Base-by-base conservation (phyloP, 2,888 invertebrate genomes). In the Odontocerum albicorne region DNA sequence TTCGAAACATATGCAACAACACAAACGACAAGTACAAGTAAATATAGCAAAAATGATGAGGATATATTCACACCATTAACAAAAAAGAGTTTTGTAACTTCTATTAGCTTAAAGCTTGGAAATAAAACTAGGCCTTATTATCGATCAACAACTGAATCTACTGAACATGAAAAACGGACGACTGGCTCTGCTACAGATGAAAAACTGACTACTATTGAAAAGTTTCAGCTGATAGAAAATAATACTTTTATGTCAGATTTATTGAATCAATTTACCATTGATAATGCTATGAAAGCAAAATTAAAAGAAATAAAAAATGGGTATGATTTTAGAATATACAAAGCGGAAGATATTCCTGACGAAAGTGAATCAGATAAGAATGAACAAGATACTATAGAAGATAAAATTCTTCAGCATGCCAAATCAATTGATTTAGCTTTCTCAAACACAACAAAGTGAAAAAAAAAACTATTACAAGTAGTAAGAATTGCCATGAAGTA, bases 41-140 rank as follows among this genome's bases (percentile, higher is more conserved):
- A 35, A 44, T 55, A 36, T 45, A 35, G 35, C 10, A 20, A 44
- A 27, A 15, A 49, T 15, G 52, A 56, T 40, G 55, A 55, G 49
- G 56, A 61, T 16, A 57, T 57, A 45, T 53, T 59, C 21, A 61
- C 63, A 36, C 60, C 70, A 21, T 61, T 64, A 31, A 74, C 73
- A 6, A 75, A 74, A 56, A 77, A 77, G 64, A 80, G 80, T 50
- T 73, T 73, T 10, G 74, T 73, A 56, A 80, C 78, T 42, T 80
- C 80, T 1, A 74, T 80, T 3, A 81, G 77, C 65, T 72, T 76
- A 46, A 72, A 78, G 65, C 71, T 81, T 6, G 79, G 79, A 40
- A 74, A 72, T 21, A 60, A 57, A 52, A 58, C 60, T 7, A 51
- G 55, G 36, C 57, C 56, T 2, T 61, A 55, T 21, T 52, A 16